Percentiles rank a stretch among this genome's conserved stretches.
Evolutionary conservation across 2,797 vertebrate species (phyloP).

Genomic region (Helostoma temminkii): DNA sequence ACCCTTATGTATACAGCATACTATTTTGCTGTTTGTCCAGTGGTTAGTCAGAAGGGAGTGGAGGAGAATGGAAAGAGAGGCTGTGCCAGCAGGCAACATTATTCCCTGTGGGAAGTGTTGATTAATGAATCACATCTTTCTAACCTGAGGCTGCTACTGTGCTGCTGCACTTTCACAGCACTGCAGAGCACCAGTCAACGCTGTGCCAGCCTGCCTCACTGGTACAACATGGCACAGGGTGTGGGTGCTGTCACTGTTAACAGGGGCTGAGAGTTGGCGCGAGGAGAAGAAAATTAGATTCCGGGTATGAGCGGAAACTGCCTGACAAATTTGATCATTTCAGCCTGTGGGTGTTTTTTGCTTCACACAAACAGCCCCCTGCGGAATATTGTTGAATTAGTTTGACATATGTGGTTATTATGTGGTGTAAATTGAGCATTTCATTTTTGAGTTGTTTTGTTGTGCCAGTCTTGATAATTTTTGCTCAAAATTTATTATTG

Average conservation of each 20-base stretch:
- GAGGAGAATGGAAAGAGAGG: slow-evolving; percentile 48
- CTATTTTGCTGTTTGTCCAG: slow-evolving; percentile 73
- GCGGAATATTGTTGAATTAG: slow-evolving; percentile 54
- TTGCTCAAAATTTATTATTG: slow-evolving; percentile 28
- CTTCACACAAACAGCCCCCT: slow-evolving; percentile 60
- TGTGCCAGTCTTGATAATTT: slow-evolving; percentile 21
- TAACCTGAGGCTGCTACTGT: slow-evolving; percentile 69
- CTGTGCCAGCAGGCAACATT: slow-evolving; percentile 63
- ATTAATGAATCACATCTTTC: slow-evolving; percentile 84
- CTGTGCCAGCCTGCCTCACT: slow-evolving; percentile 60
- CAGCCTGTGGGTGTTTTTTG: slow-evolving; percentile 61
- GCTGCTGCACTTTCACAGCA: slow-evolving; percentile 69
- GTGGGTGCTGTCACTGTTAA: slow-evolving; percentile 60
- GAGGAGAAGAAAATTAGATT: slow-evolving; percentile 56
- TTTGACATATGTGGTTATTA: slow-evolving; percentile 68
- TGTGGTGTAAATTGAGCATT: slow-evolving; percentile 54
- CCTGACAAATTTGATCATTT: slow-evolving; percentile 68
- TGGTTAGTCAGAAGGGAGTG: slow-evolving; percentile 54
- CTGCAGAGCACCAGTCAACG: slow-evolving; percentile 63
- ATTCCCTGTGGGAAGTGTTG: slow-evolving; percentile 71
- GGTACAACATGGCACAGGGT: slow-evolving; percentile 62
- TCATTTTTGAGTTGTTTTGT: slow-evolving; percentile 45
- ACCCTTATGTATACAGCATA: slow-evolving; percentile 42
- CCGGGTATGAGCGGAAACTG: slow-evolving; percentile 50
- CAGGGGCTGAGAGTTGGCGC: slow-evolving; percentile 50